Base-by-base conservation (phyloP, 2,888 invertebrate species). In the Phlogophora meticulosa region DNA sequence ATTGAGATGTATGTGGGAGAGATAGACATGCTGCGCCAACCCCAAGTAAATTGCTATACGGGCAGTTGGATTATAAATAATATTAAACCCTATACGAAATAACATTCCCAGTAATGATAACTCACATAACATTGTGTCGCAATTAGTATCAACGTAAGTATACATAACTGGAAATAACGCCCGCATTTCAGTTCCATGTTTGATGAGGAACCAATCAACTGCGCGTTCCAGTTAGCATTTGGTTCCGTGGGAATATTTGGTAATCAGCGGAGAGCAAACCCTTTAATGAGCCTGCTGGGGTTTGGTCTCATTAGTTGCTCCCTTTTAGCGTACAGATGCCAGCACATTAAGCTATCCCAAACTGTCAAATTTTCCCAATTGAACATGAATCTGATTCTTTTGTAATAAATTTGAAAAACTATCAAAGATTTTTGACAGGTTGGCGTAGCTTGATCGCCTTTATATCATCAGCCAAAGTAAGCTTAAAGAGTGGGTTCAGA, bases 171-270 rank as follows among this genome's bases (percentile, higher is more conserved):
- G 48, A 77, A 71, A 77, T 71, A 72, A 24, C 58, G 51, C 10
- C 15, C 46, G 20, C 20, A 58, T 63, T 63, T 34, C 58, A 40
- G 11, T 59, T 49, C 15, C 53, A 28, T 62, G 53, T 73, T 62
- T 73, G 49, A 51, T 58, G 77, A 76, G 17, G 52, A 53, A 45
- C 43, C 57, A 72, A 76, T 76, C 60, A 76, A 60, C 45, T 51
- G 45, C 28, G 15, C 40, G 49, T 53, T 55, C 77, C 55, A 63
- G 77, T 73, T 77, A 49, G 56, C 22, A 17, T 53, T 53, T 70
- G 59, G 57, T 43, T 56, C 43, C 10, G 56, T 40, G 49, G 45
- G 24, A 40, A 58, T 72, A 65, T 78, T 74, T 72, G 65, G 59
- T 64, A 59, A 78, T 63, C 72, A 53, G 10, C 22, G 28, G 17